Evolutionary conservation across 2,797 vertebrate genomes (phyloP).

Genomic region (Diglossa cyanea): DNA sequence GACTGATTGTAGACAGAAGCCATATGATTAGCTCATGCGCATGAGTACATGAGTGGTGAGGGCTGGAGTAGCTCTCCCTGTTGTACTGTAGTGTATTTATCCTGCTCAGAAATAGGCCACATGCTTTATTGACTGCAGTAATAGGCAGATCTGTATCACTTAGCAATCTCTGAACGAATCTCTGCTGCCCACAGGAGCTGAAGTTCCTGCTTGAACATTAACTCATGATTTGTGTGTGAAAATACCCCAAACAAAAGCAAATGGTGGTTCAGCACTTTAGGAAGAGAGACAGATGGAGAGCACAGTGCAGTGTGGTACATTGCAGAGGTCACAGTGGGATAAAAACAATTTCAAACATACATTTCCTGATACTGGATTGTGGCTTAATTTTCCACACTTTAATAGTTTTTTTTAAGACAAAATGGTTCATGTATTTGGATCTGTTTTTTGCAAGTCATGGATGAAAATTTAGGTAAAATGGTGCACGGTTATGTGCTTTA

Average conservation of each 20-base stretch:
- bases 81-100: fast-evolving
- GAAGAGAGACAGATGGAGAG: background rate
- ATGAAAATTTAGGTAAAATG: background rate
- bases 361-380: background rate
- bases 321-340: background rate
- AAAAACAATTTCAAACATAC: background rate
- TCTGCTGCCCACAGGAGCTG: background rate
- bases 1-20: background rate
- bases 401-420: background rate
- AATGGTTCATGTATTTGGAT: background rate
- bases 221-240: background rate
- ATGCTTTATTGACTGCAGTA: background rate
- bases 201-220: background rate
- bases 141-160: background rate
- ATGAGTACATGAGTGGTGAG: background rate
- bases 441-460: background rate
- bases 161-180: background rate
- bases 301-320: background rate
- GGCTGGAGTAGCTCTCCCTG: background rate
- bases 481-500: fast-evolving
- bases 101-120: background rate
- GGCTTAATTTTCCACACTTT: background rate
- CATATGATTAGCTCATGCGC: background rate
- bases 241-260: background rate
- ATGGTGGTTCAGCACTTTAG: background rate